Percentiles rank a stretch among this genome's conserved stretches.
Conservation (phyloP, 2,888 invertebrate genomes). For the Ceramica pisi region DNA sequence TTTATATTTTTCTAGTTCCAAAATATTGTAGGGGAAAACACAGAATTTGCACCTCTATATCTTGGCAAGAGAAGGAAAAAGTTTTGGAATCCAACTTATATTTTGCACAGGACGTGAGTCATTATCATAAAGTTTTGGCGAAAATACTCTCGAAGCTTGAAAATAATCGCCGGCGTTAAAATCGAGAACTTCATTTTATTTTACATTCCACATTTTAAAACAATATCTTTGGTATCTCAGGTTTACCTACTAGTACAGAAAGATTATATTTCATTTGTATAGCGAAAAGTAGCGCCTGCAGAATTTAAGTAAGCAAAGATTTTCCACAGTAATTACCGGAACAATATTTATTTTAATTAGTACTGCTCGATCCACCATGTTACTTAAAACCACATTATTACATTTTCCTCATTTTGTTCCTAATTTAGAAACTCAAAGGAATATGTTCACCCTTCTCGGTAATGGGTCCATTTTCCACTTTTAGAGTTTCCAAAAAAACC, state of each 20-base stretch:
- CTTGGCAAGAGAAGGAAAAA: slow-evolving; percentile 68
- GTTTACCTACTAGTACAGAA: not conserved
- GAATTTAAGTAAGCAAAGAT: not conserved
- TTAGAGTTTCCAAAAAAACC: slow-evolving; percentile 52
- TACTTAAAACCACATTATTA: slow-evolving; percentile 14
- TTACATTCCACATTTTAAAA: not conserved
- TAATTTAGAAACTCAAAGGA: slow-evolving; percentile 36
- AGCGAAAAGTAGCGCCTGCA: not conserved
- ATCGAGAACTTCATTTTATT: not conserved
- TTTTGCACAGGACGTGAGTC: slow-evolving; percentile 55
- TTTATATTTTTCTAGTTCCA: slow-evolving; percentile 7
- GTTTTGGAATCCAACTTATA: slow-evolving; percentile 66
- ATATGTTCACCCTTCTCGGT: slow-evolving; percentile 30
- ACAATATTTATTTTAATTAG: slow-evolving; percentile 68
- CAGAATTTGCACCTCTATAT: slow-evolving; percentile 68
- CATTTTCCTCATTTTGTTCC: slow-evolving; percentile 21
- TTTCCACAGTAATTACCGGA: slow-evolving; percentile 39
- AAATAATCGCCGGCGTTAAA: slow-evolving; percentile 29
- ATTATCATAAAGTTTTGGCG: slow-evolving; percentile 66
- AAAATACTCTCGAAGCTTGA: slow-evolving; percentile 26
- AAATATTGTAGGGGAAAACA: slow-evolving; percentile 52
- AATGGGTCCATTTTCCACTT: slow-evolving; percentile 57
- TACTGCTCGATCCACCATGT: slow-evolving; percentile 55
- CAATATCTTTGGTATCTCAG: too few relatives aligned
- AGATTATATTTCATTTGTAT: too few relatives aligned